Conservation (phyloP, 2,888 invertebrate genomes). For the Epirrita christyi region DNA sequence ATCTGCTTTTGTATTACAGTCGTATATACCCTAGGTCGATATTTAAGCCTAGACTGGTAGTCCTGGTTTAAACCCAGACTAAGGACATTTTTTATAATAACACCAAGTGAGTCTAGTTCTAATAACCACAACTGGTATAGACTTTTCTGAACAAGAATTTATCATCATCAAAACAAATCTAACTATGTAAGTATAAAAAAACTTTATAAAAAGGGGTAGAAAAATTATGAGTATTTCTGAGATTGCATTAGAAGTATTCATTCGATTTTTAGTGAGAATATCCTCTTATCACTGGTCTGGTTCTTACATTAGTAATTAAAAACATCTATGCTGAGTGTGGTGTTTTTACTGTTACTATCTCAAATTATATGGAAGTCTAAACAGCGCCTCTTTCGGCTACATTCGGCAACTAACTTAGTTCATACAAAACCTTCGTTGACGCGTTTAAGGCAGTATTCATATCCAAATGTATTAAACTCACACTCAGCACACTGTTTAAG, state of each 20-base stretch:
- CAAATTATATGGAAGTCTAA: too few relatives aligned
- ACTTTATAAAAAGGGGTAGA: constrained; percentile 32
- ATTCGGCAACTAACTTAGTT: too few relatives aligned
- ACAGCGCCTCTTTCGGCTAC: too few relatives aligned
- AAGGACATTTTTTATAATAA: too few relatives aligned
- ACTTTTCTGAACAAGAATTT: constrained; percentile 1
- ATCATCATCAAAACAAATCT: constrained; percentile 6
- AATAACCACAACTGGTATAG: not conserved
- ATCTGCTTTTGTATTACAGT: too few relatives aligned
- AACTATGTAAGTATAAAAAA: constrained; percentile 19
- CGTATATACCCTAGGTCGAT: too few relatives aligned
- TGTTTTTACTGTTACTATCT: too few relatives aligned
- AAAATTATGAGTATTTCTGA: constrained; percentile 31
- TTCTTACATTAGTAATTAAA: constrained; percentile 15
- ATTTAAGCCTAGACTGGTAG: too few relatives aligned
- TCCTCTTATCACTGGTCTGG: constrained; percentile 15
- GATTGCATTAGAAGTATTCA: constrained; percentile 15
- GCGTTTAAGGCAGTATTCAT: too few relatives aligned
- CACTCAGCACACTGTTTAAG: not conserved
- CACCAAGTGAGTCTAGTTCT: constrained; percentile 6
- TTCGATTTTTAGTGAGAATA: constrained; percentile 10
- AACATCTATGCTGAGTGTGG: not conserved
- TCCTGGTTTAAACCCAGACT: too few relatives aligned
- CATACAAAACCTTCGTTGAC: too few relatives aligned
- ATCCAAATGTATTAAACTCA: too few relatives aligned